Base-by-base conservation (phyloP, 2,113 vertebrate genomes). In the Lepus americanus region DNA sequence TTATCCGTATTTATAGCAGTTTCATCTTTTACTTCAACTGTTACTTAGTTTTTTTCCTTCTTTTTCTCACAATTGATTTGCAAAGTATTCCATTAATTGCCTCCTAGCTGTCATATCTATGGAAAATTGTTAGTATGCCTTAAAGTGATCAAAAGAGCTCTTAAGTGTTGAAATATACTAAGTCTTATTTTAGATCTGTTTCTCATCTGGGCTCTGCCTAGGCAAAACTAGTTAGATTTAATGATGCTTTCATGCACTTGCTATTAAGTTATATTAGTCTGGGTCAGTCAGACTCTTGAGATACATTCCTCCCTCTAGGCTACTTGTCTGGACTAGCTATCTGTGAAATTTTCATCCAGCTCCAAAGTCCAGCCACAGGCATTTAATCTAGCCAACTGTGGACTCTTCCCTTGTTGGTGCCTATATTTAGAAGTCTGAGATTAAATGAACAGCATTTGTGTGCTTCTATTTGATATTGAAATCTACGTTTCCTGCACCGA, bases 1-100 rank as follows among this genome's bases (percentile, higher is more conserved):
- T 97, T 97, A 97, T 95, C 95, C 94, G 79, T 96, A 97, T 97
- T 97, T 97, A 97, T 97, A 96, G 96, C 93, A 87, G 87, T 95
- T 95, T 95, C 89, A 95, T 93, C 95, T 96, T 97, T 97, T 94
- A 97, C 87, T 97, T 96, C 81, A 88, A 91, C 79, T 97, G 66
- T 94, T 95, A 96, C 92, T 92, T 51, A 80, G 25, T 92, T 96
- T 92, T 88, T 44, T 92, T 31, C 36, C 29, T 25, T 33, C 33
- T 59, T 49, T 83, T 94, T 95, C 85, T 95, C 55, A 72, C 55
- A 96, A 83, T 55, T 95, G 90, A 95, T 96, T 97, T 90, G 64
- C 86, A 95, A 96, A 96, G 63, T 96, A 94, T 97, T 94, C 51
- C 80, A 93, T 96, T 96, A 97, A 97, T 94, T 96, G 94, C 93